A percentile compares a stretch with the other conserved stretches of the same genome.
Evolutionary conservation across 2,113 vertebrate genomes (phyloP).

Genomic region (Cololabis saira): DNA sequence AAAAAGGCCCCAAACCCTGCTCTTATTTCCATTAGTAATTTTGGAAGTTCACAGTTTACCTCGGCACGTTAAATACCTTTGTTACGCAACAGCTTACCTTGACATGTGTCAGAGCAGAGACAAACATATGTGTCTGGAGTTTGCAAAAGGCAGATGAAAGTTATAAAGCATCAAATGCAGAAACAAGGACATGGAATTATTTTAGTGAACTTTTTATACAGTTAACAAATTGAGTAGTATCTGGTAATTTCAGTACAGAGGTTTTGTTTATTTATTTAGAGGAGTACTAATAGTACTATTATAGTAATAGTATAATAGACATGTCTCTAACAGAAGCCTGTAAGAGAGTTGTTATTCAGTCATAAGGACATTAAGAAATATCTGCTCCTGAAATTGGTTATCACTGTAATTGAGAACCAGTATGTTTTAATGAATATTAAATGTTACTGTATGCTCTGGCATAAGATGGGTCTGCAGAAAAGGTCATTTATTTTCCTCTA

Average conservation of each 20-base stretch:
- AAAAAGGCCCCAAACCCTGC: not conserved
- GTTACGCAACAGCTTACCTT: not conserved
- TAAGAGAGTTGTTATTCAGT: not conserved
- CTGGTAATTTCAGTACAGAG: not conserved
- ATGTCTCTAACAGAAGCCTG: not conserved
- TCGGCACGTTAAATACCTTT: not conserved
- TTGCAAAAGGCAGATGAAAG: slow-evolving; percentile 6
- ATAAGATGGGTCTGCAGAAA: not conserved
- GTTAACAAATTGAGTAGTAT: not conserved
- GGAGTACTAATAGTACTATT: too few relatives aligned
- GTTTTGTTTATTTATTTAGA: not conserved
- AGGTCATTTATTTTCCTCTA: not conserved
- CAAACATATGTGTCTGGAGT: not conserved
- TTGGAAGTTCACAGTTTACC: slow-evolving; percentile 6
- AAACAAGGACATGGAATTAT: not conserved
- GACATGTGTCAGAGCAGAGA: not conserved
- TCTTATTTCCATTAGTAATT: slow-evolving; percentile 7
- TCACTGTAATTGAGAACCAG: not conserved
- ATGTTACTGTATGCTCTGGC: not conserved
- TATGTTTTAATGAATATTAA: not conserved
- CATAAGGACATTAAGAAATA: not conserved
- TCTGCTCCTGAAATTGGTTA: not conserved
- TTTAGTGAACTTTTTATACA: not conserved
- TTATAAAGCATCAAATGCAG: not conserved
- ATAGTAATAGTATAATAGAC: not conserved